Conservation (phyloP, 2,888 invertebrate species). For the Lordiphosa andalusiaca region DNA sequence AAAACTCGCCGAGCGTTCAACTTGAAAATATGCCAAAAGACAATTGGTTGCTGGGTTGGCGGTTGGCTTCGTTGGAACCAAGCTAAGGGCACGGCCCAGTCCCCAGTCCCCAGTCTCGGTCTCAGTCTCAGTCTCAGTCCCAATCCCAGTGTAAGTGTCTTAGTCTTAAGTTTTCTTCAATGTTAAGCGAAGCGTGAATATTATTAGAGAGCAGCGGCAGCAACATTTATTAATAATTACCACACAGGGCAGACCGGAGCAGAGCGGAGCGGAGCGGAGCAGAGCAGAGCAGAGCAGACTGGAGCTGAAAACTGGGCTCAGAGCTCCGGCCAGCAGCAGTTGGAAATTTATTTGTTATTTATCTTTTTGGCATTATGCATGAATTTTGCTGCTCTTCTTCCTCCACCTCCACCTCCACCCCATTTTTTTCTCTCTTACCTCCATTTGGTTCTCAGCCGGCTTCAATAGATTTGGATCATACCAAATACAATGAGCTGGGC, state of each 20-base stretch:
- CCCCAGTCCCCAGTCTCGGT: too few species aligned
- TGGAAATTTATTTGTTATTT: constrained; percentile 69
- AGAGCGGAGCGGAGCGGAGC: background rate
- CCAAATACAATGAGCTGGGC: too few species aligned
- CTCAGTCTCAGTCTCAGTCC: constrained; percentile 16
- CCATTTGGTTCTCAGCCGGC: constrained; percentile 64
- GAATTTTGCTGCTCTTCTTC: constrained; percentile 31
- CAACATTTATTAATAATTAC: constrained; percentile 72
- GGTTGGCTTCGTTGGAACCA: constrained; percentile 37
- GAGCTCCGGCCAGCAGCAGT: constrained; percentile 29
- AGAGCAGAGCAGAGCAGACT: constrained; percentile 1
- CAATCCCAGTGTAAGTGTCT: constrained; percentile 15
- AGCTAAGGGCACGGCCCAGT: constrained; percentile 52
- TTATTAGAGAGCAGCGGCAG: constrained; percentile 52
- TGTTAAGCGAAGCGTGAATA: constrained; percentile 68
- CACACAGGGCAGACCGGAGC: constrained; percentile 37
- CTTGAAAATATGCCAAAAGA: constrained; percentile 74
- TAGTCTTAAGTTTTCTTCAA: constrained; percentile 63
- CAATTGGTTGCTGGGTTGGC: constrained; percentile 63
- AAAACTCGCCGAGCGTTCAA: constrained; percentile 65
- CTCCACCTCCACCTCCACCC: too few species aligned
- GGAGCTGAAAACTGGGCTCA: background rate
- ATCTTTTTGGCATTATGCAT: constrained; percentile 72
- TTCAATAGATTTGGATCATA: constrained; percentile 71
- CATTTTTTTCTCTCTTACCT: too few species aligned